Percentiles rank a stretch among this genome's conserved stretches.
Evolutionary conservation across 2,113 vertebrate genomes (phyloP).

Genomic region (Mirounga angustirostris): DNA sequence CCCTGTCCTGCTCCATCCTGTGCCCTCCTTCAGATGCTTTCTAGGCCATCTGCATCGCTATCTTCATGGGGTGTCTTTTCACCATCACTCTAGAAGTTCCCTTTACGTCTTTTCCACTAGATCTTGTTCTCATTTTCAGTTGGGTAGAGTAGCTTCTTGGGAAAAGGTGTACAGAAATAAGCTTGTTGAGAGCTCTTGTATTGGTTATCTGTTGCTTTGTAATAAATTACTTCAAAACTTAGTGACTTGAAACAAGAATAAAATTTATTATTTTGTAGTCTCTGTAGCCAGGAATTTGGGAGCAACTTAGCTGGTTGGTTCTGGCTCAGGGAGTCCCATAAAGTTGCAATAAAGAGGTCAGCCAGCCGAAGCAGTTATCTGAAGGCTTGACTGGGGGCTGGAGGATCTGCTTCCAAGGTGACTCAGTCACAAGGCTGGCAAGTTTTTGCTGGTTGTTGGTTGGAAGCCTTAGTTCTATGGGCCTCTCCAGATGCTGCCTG

Average conservation of each 20-base stretch:
- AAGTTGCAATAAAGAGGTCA: background rate
- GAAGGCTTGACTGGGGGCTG: background rate
- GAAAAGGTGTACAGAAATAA: background rate
- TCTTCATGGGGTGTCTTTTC: background rate
- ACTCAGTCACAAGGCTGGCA: background rate
- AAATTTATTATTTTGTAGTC: background rate
- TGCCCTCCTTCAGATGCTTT: background rate
- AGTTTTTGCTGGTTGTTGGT: background rate
- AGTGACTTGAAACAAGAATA: background rate
- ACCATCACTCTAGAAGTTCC: background rate
- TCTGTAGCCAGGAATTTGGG: background rate
- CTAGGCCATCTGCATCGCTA: background rate
- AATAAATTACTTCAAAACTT: constrained; percentile 25
- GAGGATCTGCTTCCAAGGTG: background rate
- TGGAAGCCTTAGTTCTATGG: background rate
- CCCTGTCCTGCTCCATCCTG: background rate
- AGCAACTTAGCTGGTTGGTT: background rate
- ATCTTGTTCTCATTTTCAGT: background rate
- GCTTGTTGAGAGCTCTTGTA: background rate
- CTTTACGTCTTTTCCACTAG: background rate
- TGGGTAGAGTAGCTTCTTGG: background rate
- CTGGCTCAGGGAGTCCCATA: background rate
- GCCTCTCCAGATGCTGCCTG: background rate
- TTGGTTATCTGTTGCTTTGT: background rate
- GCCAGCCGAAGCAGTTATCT: background rate